phyloP scores from a whole-genome alignment of 2,888 invertebrate species.

The Iselma pallidipennis region DNA sequence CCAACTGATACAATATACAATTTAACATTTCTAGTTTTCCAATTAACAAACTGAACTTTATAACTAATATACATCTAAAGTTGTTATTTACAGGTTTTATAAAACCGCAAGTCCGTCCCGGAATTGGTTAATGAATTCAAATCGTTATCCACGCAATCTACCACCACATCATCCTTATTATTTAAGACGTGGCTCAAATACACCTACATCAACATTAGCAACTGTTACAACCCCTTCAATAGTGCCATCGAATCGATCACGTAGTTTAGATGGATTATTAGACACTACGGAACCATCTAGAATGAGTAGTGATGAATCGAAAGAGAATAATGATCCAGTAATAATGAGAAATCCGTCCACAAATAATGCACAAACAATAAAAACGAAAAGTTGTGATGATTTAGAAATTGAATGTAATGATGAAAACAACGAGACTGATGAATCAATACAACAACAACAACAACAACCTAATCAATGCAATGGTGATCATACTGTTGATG shows the following conservation, averaged over 20 bases:
- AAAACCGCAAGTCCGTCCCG: constrained; percentile 69
- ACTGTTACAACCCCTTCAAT: constrained; percentile 36
- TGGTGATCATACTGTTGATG: constrained; percentile 31
- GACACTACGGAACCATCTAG: constrained; percentile 50
- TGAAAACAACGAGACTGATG: constrained; percentile 45
- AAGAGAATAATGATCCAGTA: not conserved
- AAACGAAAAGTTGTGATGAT: constrained; percentile 49
- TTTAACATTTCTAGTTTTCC: constrained; percentile 6
- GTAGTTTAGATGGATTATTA: constrained; percentile 67
- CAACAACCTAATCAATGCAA: constrained; percentile 35
- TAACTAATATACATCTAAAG: constrained; percentile 28
- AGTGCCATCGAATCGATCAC: constrained; percentile 59
- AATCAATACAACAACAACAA: constrained; percentile 13
- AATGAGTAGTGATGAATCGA: constrained; percentile 31
- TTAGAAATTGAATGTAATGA: constrained; percentile 39
- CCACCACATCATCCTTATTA: constrained; percentile 53
- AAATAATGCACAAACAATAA: not conserved
- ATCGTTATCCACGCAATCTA: constrained; percentile 44
- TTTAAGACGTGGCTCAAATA: constrained; percentile 54
- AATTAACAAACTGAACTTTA: constrained; percentile 31
- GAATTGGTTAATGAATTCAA: constrained; percentile 60
- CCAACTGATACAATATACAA: not conserved
- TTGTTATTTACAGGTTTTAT: constrained; percentile 61
- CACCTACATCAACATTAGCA: constrained; percentile 51
- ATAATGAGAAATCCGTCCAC: not conserved